A percentile compares a stretch with the other conserved stretches of the same genome.
These are phyloP conservation scores for Drosophila infuscata DNA, from an alignment of 2,888 invertebrate genomes.

Conservation along the genomic window DNA sequence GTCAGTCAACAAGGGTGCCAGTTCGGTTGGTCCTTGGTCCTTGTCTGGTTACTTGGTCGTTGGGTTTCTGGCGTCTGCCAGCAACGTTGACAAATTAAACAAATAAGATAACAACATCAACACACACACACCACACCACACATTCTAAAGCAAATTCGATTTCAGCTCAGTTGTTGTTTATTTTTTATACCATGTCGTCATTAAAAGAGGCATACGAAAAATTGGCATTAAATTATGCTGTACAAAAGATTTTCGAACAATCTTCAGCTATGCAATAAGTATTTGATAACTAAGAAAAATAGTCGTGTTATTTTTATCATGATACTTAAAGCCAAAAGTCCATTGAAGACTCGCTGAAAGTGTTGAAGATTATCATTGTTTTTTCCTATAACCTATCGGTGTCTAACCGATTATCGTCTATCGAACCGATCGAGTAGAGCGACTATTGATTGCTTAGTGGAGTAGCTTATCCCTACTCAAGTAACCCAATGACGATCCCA, in stretches of 20 bases:
- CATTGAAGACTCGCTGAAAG: too few species aligned
- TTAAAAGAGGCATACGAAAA: neutral
- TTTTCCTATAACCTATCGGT: neutral
- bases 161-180: constrained; percentile 36
- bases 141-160: constrained; percentile 57
- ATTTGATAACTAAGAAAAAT: neutral
- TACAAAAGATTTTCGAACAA: neutral
- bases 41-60: constrained; percentile 4
- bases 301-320: neutral
- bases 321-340: too few species aligned
- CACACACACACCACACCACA: constrained; percentile 15
- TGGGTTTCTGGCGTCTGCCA: constrained; percentile 19
- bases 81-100: constrained; percentile 71
- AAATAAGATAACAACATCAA: constrained; percentile 69
- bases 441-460: neutral
- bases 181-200: constrained; percentile 13
- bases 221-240: neutral
- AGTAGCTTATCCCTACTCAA: neutral
- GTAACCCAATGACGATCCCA: neutral
- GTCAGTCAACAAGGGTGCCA: constrained; percentile 44
- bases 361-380: too few species aligned
- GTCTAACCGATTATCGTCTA: neutral
- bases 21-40: neutral
- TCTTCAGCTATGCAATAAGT: neutral
- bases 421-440: neutral